Evolutionary conservation across 2,888 invertebrate genomes (phyloP), one percentile per base, ranked within the genome.

Genomic region (Lymantria monacha): DNA sequence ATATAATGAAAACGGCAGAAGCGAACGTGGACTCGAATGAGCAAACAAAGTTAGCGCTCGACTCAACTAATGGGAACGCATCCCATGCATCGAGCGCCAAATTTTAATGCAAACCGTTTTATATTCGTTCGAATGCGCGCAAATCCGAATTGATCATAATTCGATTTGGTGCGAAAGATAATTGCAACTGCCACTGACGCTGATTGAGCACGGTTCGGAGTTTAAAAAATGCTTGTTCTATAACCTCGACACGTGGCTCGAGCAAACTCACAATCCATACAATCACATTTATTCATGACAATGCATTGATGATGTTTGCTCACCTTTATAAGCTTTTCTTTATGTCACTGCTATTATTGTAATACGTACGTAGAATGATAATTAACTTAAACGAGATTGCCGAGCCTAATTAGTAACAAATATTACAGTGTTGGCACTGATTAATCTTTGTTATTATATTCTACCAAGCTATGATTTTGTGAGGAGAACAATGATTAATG

Each of bases 101-200:
- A 90, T 91, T 91, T 90, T 88, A 91, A 90, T 87, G 87, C 85
- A 91, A 91, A 91, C 90, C 90, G 88, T 91, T 91, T 91, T 91
- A 89, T 89, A 88, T 90, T 88, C 91, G 87, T 84, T 77, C 86
- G 85, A 80, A 89, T 87, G 84, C 85, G 87, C 85, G 82, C 91
- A 90, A 91, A 91, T 92, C 88, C 87, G 91, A 91, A 92, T 91
- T 90, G 91, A 92, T 92, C 91, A 91, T 91, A 92, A 91, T 89
- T 85, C 85, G 87, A 91, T 92, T 91, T 91, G 83, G 74, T 83
- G 72, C 80, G 72, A 85, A 85, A 82, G 90, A 91, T 91, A 91
- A 91, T 91, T 91, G 91, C 90, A 89, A 88, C 88, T 88, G 89
- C 87, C 91, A 88, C 88, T 81, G 84, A 84, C 85, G 82, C 87